Conservation (phyloP, 2,888 invertebrate genomes). For the Apamea monoglypha region DNA sequence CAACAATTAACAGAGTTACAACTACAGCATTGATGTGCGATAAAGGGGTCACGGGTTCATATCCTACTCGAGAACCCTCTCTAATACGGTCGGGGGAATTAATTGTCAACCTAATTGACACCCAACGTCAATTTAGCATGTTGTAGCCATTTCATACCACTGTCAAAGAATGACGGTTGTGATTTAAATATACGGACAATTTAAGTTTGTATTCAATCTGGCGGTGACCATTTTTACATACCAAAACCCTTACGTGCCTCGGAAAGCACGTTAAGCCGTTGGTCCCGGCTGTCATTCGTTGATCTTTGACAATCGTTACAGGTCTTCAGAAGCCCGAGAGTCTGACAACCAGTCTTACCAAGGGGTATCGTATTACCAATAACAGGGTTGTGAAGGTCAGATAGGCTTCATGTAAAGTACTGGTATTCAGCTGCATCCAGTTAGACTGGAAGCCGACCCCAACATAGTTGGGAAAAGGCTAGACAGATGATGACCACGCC, state of each 20-base stretch:
- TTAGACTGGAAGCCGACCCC: background rate
- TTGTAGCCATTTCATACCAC: background rate
- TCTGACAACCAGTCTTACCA: no score
- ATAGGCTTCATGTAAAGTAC: no score
- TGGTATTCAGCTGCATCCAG: background rate
- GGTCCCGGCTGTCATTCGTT: no score
- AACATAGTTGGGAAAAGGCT: background rate
- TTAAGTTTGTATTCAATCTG: background rate
- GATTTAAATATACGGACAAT: background rate
- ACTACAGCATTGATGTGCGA: slow-evolving; percentile 22
- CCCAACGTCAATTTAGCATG: background rate
- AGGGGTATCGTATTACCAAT: no score
- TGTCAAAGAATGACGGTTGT: background rate
- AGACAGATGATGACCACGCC: no score
- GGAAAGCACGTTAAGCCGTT: no score
- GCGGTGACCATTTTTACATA: no score
- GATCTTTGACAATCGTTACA: no score
- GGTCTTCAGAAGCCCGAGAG: no score
- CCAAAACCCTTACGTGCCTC: no score
- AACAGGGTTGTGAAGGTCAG: no score
- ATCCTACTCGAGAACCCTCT: slow-evolving; percentile 39
- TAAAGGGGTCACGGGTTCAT: slow-evolving; percentile 53
- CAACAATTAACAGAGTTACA: slow-evolving; percentile 17
- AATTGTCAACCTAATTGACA: background rate
- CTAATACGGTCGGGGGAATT: background rate